These are phyloP conservation scores for Esox niger DNA, from an alignment of 2,113 vertebrate species.

Conservation along the genomic window DNA sequence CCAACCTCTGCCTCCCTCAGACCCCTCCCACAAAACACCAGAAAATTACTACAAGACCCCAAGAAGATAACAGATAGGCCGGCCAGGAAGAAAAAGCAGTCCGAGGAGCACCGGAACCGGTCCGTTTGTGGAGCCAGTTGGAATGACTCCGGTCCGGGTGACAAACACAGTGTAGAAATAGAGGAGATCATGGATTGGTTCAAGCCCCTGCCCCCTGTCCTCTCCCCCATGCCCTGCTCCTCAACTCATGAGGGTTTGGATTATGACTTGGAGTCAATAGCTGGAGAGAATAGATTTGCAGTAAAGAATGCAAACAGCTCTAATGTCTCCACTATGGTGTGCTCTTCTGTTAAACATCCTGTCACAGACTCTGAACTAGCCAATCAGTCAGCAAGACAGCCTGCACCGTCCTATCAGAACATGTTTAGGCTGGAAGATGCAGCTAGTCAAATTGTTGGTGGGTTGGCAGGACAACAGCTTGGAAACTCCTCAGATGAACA, in stretches of 20 bases:
- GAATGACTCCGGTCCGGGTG: too few relatives aligned
- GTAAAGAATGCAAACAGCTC: too few relatives aligned
- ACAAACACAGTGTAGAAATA: conserved; percentile 1
- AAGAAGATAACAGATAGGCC: conserved; percentile 11
- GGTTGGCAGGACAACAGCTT: too few relatives aligned
- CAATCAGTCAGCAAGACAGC: too few relatives aligned
- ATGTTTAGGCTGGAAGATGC: too few relatives aligned
- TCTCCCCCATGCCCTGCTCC: conserved; percentile 81
- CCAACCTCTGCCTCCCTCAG: conserved; percentile 12
- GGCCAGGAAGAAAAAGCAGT: conserved; percentile 8
- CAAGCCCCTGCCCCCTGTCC: conserved; percentile 75
- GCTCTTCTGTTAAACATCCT: too few relatives aligned
- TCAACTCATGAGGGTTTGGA: conserved; percentile 55
- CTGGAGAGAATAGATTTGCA: too few relatives aligned
- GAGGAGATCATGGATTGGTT: conserved; percentile 64
- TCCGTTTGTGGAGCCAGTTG: neutral
- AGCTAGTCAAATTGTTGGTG: too few relatives aligned
- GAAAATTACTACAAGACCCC: conserved; percentile 6
- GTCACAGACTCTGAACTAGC: too few relatives aligned
- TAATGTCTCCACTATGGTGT: too few relatives aligned
- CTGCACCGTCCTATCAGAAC: too few relatives aligned
- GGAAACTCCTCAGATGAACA: too few relatives aligned
- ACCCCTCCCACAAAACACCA: neutral
- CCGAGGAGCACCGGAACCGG: conserved; percentile 15
- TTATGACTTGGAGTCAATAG: conserved; percentile 6